Evolutionary conservation across 2,113 vertebrate genomes (phyloP), one percentile per base, ranked within the genome.

Genomic region (Antennarius striatus): DNA sequence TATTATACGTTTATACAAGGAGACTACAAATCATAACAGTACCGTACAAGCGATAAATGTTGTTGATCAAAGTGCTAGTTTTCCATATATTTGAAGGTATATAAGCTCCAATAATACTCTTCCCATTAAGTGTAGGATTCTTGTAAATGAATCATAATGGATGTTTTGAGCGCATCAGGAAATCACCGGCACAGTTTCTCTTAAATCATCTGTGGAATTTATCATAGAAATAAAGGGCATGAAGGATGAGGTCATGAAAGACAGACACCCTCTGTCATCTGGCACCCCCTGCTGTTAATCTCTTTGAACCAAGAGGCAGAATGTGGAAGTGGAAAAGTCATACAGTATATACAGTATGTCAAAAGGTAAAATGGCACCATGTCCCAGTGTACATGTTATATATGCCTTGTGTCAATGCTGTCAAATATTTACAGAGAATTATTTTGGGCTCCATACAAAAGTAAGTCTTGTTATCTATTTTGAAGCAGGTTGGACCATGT

Each of bases 251-350:
- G 51, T 39, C 71, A 72, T 73, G 16, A 77, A 75, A 85, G 81
- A 62, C 42, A 71, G 32, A 36, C 81, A 71, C 76, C 83, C 75
- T 81, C 65, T 86, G 80, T 82, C 80, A 79, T 89, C 67, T 91
- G 75, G 87, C 88, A 73, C 88, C 90, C 85, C 87, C 90, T 91
- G 62, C 86, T 83, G 90, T 86, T 66, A 40, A 43, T 36, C 56
- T 30, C 71, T 85, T 85, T 85, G 77, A 86, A 71, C 69, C 46
- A 36, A 45, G 16, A 63, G 47, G 70, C 40, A 52, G 49, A 43
- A 22, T 22, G 17, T 13, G 30, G 54, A 16, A 10, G 32, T 45
- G 30, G 9, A 10, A 32, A 63, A 45, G 36, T 43, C 2, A 1
- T 9, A n/a, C n/a, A n/a, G n/a, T n/a, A 51, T 50, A 28, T 15